Conservation (phyloP, 2,113 vertebrate genomes). For the Ovis canadensis region DNA sequence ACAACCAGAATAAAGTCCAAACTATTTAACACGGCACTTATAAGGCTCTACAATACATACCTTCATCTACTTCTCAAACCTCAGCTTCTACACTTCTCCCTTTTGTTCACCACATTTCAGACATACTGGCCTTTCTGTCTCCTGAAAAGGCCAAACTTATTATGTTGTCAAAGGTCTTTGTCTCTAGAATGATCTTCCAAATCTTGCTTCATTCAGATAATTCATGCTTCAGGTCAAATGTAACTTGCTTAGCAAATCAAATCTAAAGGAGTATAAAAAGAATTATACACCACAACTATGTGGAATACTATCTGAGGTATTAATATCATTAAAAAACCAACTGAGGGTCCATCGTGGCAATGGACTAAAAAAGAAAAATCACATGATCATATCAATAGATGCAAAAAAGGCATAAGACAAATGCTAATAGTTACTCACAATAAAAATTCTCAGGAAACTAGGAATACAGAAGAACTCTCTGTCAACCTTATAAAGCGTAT, state of each 20-base stretch:
- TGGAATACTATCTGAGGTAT: neutral
- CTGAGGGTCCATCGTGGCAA: neutral
- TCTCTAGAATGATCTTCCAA: neutral
- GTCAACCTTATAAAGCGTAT: neutral
- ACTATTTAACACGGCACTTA: neutral
- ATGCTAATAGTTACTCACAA: neutral
- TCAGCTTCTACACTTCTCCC: neutral
- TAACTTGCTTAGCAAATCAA: neutral
- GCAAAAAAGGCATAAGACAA: neutral
- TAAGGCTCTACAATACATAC: neutral
- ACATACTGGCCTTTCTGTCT: neutral
- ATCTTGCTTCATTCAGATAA: neutral
- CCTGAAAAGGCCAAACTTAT: neutral
- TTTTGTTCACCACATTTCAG: neutral
- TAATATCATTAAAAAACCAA: neutral
- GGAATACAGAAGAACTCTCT: neutral
- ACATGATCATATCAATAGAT: neutral
- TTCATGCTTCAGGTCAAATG: neutral
- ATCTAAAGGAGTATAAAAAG: neutral
- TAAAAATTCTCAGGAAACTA: neutral
- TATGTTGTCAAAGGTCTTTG: neutral
- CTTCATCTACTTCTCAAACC: neutral
- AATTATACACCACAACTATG: neutral
- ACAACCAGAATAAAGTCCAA: neutral
- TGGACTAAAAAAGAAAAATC: neutral